Conservation (phyloP, 2,888 invertebrate genomes). For the Amblyteles armatorius region DNA sequence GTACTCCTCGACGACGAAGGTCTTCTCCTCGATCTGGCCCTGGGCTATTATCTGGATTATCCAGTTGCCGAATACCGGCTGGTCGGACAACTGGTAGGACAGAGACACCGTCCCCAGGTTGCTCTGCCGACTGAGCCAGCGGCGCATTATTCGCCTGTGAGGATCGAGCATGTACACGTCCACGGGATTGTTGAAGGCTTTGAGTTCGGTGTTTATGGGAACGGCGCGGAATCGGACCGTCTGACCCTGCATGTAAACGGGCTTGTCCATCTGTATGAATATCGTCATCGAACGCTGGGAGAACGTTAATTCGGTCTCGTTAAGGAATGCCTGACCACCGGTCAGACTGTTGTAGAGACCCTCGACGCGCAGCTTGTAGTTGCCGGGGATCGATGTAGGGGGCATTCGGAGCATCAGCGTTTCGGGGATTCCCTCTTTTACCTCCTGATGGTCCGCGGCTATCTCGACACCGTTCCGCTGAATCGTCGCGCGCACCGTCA, state of each 20-base stretch:
- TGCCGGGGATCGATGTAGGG: conserved; percentile 92
- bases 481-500: conserved; percentile 95
- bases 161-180: conserved; percentile 97
- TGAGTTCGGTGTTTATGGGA: conserved; percentile 96
- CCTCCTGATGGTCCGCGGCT: conserved; percentile 92
- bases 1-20: conserved; percentile 96
- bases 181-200: conserved; percentile 95
- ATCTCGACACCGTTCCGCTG: conserved; percentile 96
- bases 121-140: conserved; percentile 96
- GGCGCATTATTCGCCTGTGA: conserved; percentile 93
- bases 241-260: conserved; percentile 97
- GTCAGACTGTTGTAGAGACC: conserved; percentile 91
- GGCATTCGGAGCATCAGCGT: conserved; percentile 96
- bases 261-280: conserved; percentile 97
- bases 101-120: conserved; percentile 97
- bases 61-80: conserved; percentile 97
- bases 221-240: conserved; percentile 95
- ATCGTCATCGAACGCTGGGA: conserved; percentile 97
- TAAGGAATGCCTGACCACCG: conserved; percentile 95
- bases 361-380: conserved; percentile 94
- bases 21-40: conserved; percentile 94
- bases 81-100: conserved; percentile 95
- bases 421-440: conserved; percentile 94
- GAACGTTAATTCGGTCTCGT: conserved; percentile 94
- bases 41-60: conserved; percentile 94